phyloP scores from a whole-genome alignment of 2,797 vertebrate species.

The Scolopax bukidnonensis region DNA sequence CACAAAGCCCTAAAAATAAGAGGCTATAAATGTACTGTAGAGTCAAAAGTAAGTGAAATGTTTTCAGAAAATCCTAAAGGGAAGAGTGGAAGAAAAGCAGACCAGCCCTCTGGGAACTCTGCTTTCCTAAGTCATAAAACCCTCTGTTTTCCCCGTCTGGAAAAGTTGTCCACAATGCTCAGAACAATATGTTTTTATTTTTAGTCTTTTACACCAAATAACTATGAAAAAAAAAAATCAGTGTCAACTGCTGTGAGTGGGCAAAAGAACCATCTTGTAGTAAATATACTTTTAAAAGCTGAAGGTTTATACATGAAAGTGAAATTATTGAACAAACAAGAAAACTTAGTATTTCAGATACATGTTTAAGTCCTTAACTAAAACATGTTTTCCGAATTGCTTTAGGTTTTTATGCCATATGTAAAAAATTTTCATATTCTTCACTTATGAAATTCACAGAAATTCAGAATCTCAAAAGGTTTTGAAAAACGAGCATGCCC shows the following conservation, averaged over 20 bases:
- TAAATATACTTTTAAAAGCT: background rate
- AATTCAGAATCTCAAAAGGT: background rate
- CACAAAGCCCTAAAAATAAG: conserved; percentile 1
- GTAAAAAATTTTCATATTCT: background rate
- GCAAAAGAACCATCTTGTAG: background rate
- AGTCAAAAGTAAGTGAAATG: conserved; percentile 43
- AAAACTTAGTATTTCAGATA: background rate
- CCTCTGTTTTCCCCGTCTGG: conserved; percentile 60
- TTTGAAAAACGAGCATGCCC: background rate
- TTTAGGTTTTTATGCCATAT: background rate
- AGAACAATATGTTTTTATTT: conserved; percentile 66
- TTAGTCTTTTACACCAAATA: conserved; percentile 52
- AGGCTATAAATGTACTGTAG: conserved; percentile 1
- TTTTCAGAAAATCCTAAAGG: conserved; percentile 50
- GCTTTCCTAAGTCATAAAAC: conserved; percentile 69
- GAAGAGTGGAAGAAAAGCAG: conserved; percentile 53
- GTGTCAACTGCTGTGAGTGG: background rate
- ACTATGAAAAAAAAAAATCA: background rate
- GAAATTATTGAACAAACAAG: background rate
- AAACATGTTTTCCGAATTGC: background rate
- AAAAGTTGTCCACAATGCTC: conserved; percentile 53
- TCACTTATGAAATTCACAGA: conserved; percentile 6
- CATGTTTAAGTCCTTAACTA: background rate
- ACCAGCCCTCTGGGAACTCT: conserved; percentile 33
- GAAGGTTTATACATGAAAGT: background rate